phyloP scores from a whole-genome alignment of 2,888 invertebrate genomes.

The Lithophane leautieri region DNA sequence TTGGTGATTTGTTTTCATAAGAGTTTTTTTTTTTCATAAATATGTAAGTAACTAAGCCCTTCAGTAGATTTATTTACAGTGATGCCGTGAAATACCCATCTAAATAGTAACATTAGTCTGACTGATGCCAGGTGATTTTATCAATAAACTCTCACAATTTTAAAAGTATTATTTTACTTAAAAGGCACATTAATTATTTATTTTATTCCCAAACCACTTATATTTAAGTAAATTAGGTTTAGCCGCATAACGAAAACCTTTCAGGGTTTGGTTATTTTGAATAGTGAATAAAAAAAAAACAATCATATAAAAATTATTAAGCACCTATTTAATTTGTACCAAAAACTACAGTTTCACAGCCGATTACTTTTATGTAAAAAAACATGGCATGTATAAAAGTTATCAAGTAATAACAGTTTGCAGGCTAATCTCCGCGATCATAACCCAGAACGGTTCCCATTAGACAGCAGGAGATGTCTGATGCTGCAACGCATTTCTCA shows the following conservation, averaged over 20 bases:
- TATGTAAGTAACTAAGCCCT: not conserved
- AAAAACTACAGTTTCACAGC: slow-evolving; percentile 11
- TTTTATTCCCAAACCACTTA: no score
- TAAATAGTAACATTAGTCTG: not conserved
- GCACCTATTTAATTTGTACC: not conserved
- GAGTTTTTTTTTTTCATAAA: slow-evolving; percentile 1
- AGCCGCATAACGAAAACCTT: no score
- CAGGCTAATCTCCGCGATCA: slow-evolving; percentile 60
- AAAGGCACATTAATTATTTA: not conserved
- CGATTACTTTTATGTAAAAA: slow-evolving; percentile 12
- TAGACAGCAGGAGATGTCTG: slow-evolving; percentile 72
- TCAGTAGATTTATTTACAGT: slow-evolving; percentile 8
- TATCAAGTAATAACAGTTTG: slow-evolving; percentile 65
- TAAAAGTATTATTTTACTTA: not conserved
- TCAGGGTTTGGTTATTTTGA: no score
- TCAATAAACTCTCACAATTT: not conserved
- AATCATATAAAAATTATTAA: no score
- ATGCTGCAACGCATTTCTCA: slow-evolving; percentile 55
- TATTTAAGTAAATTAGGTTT: no score
- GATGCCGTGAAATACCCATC: not conserved
- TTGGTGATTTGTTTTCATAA: not conserved
- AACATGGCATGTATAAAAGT: slow-evolving; percentile 8
- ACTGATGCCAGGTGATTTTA: not conserved
- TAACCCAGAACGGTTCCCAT: slow-evolving; percentile 72
- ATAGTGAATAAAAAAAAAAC: no score